These are phyloP conservation scores for Eulithis testata DNA, from an alignment of 2,888 invertebrate genomes.

Conservation along the genomic window DNA sequence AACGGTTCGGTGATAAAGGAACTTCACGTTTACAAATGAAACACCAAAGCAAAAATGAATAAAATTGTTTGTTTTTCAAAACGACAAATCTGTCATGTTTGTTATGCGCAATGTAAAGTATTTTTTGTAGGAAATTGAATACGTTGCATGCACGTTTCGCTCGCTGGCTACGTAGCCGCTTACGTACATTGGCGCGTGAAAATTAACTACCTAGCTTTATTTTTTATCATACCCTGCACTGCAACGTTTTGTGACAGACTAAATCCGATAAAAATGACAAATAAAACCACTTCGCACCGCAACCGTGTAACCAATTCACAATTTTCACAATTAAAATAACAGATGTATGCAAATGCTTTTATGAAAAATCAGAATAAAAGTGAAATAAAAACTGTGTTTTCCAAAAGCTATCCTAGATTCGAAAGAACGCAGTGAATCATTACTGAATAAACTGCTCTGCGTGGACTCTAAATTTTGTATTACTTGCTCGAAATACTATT, in stretches of 20 bases:
- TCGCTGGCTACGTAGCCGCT: slow-evolving; percentile 20
- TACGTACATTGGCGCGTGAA: slow-evolving; percentile 44
- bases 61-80: slow-evolving; percentile 35
- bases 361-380: neutral
- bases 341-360: neutral
- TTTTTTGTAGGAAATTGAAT: slow-evolving; percentile 44
- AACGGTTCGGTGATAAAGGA: slow-evolving; percentile 11
- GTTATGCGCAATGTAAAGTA: slow-evolving; percentile 34
- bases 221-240: slow-evolving; percentile 56
- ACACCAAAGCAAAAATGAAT: slow-evolving; percentile 10
- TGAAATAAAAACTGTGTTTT: neutral
- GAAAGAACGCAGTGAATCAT: slow-evolving; percentile 11
- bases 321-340: slow-evolving; percentile 15
- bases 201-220: slow-evolving; percentile 58
- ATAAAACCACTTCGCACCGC: slow-evolving; percentile 56
- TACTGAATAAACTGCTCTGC: slow-evolving; percentile 9
- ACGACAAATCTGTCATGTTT: slow-evolving; percentile 40
- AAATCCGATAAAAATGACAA: slow-evolving; percentile 66
- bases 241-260: slow-evolving; percentile 52
- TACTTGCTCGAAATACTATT: slow-evolving; percentile 14
- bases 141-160: slow-evolving; percentile 23
- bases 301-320: slow-evolving; percentile 35
- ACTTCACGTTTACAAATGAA: slow-evolving; percentile 11
- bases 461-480: slow-evolving; percentile 18
- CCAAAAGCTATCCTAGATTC: neutral